These are phyloP conservation scores for Napeogenes inachia DNA, from an alignment of 2,888 invertebrate genomes.

Conservation along the genomic window DNA sequence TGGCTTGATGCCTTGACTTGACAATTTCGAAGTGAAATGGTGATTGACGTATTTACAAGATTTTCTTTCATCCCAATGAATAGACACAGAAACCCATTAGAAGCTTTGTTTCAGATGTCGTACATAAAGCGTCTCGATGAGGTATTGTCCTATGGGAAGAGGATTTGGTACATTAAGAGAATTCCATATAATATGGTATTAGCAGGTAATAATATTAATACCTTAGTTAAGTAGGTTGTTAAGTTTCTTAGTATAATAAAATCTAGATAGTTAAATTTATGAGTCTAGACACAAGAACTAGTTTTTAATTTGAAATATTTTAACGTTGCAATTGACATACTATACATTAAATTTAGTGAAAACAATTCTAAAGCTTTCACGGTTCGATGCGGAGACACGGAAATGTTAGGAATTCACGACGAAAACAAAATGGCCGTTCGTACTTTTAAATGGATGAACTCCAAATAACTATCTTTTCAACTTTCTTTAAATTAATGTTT, in stretches of 20 bases:
- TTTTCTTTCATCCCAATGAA: constrained; percentile 33
- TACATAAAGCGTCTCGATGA: constrained; percentile 56
- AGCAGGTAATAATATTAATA: neutral
- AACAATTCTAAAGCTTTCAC: constrained; percentile 29
- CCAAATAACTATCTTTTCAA: too few relatives aligned
- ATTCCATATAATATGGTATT: constrained; percentile 11
- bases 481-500: too few relatives aligned
- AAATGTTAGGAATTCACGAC: constrained; percentile 29
- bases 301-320: too few relatives aligned
- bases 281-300: too few relatives aligned
- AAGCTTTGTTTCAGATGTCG: constrained; percentile 50
- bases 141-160: constrained; percentile 41
- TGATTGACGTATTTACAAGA: neutral
- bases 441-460: neutral
- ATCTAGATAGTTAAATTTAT: too few relatives aligned
- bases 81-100: constrained; percentile 57
- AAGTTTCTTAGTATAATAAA: too few relatives aligned
- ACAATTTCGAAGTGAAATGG: neutral
- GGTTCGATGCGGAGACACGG: constrained; percentile 26
- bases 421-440: constrained; percentile 30
- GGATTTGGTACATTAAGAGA: neutral
- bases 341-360: constrained; percentile 8
- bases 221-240: neutral
- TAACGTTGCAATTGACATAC: too few relatives aligned
- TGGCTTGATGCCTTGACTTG: constrained; percentile 3